phyloP scores from a whole-genome alignment of 2,113 vertebrate species.

The Bujurquina vittata region DNA sequence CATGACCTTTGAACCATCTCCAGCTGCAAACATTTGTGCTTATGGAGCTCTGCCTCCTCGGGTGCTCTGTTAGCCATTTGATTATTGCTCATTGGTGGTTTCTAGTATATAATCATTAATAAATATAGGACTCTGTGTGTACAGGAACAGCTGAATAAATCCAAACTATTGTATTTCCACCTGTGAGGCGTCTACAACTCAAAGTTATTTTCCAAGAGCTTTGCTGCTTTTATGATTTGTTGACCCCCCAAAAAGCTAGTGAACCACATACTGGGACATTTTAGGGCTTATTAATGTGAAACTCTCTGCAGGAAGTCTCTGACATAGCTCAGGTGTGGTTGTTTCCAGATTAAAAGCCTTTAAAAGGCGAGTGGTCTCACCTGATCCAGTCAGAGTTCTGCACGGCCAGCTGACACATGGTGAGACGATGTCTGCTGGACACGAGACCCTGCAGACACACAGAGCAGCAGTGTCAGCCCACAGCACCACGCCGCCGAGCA shows the following conservation, averaged over 20 bases:
- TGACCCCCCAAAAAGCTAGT: background rate
- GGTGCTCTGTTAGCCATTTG: background rate
- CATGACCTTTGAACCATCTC: no score
- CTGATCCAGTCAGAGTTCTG: constrained; percentile 99
- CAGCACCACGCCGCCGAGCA: accelerated
- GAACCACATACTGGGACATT: background rate
- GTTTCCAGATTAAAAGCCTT: background rate
- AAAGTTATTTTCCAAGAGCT: background rate
- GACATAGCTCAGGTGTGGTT: background rate
- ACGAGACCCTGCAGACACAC: constrained; percentile 88
- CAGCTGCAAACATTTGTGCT: no score
- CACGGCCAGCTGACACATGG: constrained; percentile 97
- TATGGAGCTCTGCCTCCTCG: no score
- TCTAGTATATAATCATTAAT: background rate
- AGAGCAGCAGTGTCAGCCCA: background rate
- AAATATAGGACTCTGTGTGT: background rate
- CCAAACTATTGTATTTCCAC: background rate
- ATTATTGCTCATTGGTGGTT: background rate
- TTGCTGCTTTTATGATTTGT: background rate
- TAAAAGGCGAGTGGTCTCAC: constrained; percentile 73
- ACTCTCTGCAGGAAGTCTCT: background rate
- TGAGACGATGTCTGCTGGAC: constrained; percentile 93
- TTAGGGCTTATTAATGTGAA: background rate
- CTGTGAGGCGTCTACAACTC: background rate
- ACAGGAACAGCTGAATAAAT: background rate